Evolutionary conservation across 1,140 invertebrate genomes (phyloP), one percentile per base, ranked within the genome.

Genomic region (Bilobella aurantiaca): DNA sequence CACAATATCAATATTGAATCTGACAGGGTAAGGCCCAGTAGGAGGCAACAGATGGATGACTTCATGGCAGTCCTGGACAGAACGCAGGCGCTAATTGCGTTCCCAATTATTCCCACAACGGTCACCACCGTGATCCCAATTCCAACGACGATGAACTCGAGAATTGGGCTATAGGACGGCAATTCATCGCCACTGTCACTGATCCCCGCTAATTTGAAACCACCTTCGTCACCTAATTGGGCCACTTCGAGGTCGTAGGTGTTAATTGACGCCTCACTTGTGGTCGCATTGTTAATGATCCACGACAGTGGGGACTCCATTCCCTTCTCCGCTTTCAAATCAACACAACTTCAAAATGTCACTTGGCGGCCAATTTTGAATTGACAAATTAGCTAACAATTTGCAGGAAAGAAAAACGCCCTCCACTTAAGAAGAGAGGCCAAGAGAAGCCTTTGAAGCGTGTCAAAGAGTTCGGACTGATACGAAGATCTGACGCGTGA

Each of bases 41-140:
- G 82, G 65, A 95, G 82, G 74, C 91, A 93, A 79, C 96, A 96
- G 69, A 94, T 93, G 70, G 91, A 93, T 12, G 90, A 93, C 71
- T 87, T 84, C 93, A 96, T 96, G 74, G 93, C 90, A 0, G 90
- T 90, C 31, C 90, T 82, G 12, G 87, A 90, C 8, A 96, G 79
- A 31, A 96, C 93, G 28, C 92, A 86, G 81, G 95, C 91, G 0
- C 90, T 90, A n/a, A 95, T 86, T 27, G 87, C 81, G 76, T 96
- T 96, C 62, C 92, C 92, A 1, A 95, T 79, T 32, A 96, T 84
- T 0, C 93, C 93, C 31, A 91, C 84, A 0, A 87, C 73, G 58
- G 90, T 88, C 23, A 95, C 84, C 14, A 86, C 74, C 74, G 91
- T 90, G 3, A 93, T 80, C 49, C 93, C 76, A 53, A 96, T 82